Base-by-base conservation (phyloP, 2,888 invertebrate genomes). In the Hypsopygia costalis region DNA sequence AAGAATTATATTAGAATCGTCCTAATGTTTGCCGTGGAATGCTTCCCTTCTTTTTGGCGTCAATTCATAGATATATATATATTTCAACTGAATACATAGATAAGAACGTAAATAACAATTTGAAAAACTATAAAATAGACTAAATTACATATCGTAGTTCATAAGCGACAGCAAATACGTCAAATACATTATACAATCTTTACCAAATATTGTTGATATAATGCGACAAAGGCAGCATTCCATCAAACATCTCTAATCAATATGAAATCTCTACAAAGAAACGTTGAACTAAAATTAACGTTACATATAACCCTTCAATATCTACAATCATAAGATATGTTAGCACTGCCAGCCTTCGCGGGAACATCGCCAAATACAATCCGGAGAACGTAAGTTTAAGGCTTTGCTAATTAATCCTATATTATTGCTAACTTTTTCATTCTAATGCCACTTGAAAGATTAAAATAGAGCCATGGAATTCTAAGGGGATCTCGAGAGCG, bases 1-100 rank as follows among this genome's bases (percentile, higher is more conserved):
- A 87, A 88, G 87, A 88, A 88, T 88, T 87, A 88, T 88, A 87
- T 87, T 81, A 86, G 76, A 80, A 87, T 87, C 87, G 87, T 85
- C 87, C 87, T 68, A 70, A 53, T 64, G 77, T 63, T 79, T 63
- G 59, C 44, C 44, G 48, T 77, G 78, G 62, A 85, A 83, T 85
- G 83, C 81, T 76, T 38, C 53, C 72, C 56, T 57, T 46, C 36
- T 41, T 35, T 36, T 40, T 46, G 36, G 44, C 35, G 35, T 47
- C 36, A 35, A 29, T 32, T 41, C 32, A 32, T 27, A 31, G 20
- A 33, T 25, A 38, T 12, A 27, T 32, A 27, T 20, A 25, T 27
- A n/a, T 39, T 33, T 34, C 6, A 33, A 33, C 16, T 20, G n/a
- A 39, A 33, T 28, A 33, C 33, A 28, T 22, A 20, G 20, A 37